Conservation (phyloP, 2,113 vertebrate genomes). For the Plotosus lineatus region DNA sequence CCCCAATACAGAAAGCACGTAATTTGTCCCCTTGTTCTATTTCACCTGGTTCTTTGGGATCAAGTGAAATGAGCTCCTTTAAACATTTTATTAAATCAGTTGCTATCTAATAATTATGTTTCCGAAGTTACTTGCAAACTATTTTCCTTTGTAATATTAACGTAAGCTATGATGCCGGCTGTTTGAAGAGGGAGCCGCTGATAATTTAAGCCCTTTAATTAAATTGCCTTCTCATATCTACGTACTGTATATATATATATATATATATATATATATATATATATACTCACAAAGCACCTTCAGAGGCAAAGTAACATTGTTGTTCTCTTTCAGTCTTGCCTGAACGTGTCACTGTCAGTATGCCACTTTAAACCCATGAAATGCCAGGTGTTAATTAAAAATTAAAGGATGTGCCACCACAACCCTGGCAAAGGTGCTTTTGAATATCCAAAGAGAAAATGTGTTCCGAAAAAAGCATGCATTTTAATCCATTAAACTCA, state of each 20-base stretch:
- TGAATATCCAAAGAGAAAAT: constrained; percentile 15
- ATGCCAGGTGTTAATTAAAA: constrained; percentile 51
- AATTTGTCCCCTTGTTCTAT: constrained; percentile 11
- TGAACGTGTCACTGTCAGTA: constrained; percentile 19
- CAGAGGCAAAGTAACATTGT: constrained; percentile 29
- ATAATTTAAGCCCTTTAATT: neutral
- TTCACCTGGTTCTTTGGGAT: constrained; percentile 19
- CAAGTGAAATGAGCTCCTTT: neutral
- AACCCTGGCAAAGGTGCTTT: neutral
- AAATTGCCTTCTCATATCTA: constrained; percentile 7
- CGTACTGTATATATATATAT: too few species aligned
- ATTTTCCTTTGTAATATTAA: constrained; percentile 20
- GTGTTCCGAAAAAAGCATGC: neutral
- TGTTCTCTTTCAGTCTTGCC: constrained; percentile 13
- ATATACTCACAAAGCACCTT: neutral
- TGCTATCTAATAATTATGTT: constrained; percentile 20
- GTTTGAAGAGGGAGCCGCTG: neutral
- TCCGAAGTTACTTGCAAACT: neutral
- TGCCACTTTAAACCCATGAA: constrained; percentile 39
- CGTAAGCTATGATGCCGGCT: constrained; percentile 6
- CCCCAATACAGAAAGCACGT: neutral
- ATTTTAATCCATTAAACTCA: constrained; percentile 2
- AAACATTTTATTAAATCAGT: constrained; percentile 15
- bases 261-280: too few species aligned
- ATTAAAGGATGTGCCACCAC: constrained; percentile 12